Evolutionary conservation across 2,797 vertebrate species (phyloP).

Genomic region (Phaenicophaeus curvirostris): DNA sequence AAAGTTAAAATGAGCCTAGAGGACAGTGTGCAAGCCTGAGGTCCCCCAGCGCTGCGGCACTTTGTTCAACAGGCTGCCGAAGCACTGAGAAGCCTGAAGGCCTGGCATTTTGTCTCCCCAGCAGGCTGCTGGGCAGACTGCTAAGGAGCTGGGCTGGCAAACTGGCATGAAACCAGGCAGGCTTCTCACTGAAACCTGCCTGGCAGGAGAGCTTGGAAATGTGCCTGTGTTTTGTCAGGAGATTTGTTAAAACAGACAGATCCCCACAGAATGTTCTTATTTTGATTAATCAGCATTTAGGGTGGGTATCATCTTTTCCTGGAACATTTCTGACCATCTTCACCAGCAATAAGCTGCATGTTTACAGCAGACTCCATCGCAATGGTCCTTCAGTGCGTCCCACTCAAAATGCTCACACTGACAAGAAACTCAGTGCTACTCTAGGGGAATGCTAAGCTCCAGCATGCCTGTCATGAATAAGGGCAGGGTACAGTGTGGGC

Average conservation of each 20-base stretch:
- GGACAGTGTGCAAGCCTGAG: background rate
- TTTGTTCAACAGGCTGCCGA: background rate
- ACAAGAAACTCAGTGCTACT: background rate
- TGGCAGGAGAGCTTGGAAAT: background rate
- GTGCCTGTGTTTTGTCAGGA: conserved; percentile 41
- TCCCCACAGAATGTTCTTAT: conserved; percentile 13
- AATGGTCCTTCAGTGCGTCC: background rate
- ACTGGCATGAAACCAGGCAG: background rate
- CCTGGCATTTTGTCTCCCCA: background rate
- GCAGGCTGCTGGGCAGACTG: conserved; percentile 4
- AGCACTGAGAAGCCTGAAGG: background rate
- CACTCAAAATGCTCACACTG: background rate
- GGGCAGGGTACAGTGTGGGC: background rate
- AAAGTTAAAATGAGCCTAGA: background rate
- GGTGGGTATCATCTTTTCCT: background rate
- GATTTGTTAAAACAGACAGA: conserved; percentile 30
- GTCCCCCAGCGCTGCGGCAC: background rate
- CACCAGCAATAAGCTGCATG: rapidly evolving
- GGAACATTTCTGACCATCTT: background rate
- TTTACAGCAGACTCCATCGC: background rate
- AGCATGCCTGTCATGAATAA: background rate
- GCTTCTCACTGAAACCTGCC: conserved; percentile 43
- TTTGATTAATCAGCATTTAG: conserved; percentile 24
- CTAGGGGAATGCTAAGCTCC: background rate
- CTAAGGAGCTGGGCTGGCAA: background rate